Base-by-base conservation (phyloP, 2,113 vertebrate species). In the Paedocypris sp. region DNA sequence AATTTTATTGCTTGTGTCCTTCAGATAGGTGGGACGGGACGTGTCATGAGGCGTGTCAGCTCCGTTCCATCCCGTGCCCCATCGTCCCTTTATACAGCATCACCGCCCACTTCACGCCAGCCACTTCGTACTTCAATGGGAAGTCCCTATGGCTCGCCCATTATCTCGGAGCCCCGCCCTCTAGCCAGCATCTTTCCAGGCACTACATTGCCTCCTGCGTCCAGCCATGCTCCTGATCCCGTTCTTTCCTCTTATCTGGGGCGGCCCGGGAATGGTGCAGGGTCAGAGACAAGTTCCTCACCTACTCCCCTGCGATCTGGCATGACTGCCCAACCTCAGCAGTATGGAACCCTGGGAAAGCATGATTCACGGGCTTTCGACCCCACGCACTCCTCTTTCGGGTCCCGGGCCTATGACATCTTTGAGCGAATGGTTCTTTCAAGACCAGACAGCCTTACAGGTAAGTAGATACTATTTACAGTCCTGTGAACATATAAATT, bases 371-470 rank as follows among this genome's bases (percentile, higher is more conserved):
- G 80, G 6, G 25, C 45, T 3, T 72, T 68, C 5, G 85, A 28
- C 82, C 58, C 12, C 50, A 84, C 0, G 84, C 89, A 67, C 10
- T 89, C 83, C 12, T 91, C 83, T 0, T 97, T 91, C 0, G 89
- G 90, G 0, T 80, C 83, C 0, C 91, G 89, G 25, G 87, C 89
- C 0, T 97, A 92, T 2, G 92, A 96, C 0, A 80, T 96, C 45
- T 98, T 95, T 1, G 93, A 98, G 78, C 89, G 91, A 74, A 93
- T 93, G 76, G 86, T 92, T 2, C 91, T 94, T 61, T 88, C 94
- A 0, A 87, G 95, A 16, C 95, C 95, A 0, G 95, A 98, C 47
- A 98, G 94, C 85, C 90, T 98, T 52, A 93, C 94, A 75, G 95
- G 95, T 98, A 65, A n/a, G 68, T 52, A 22, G 10, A 2, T 22